These are phyloP conservation scores for Tachina fera DNA, from an alignment of 2,888 invertebrate genomes.

Conservation along the genomic window DNA sequence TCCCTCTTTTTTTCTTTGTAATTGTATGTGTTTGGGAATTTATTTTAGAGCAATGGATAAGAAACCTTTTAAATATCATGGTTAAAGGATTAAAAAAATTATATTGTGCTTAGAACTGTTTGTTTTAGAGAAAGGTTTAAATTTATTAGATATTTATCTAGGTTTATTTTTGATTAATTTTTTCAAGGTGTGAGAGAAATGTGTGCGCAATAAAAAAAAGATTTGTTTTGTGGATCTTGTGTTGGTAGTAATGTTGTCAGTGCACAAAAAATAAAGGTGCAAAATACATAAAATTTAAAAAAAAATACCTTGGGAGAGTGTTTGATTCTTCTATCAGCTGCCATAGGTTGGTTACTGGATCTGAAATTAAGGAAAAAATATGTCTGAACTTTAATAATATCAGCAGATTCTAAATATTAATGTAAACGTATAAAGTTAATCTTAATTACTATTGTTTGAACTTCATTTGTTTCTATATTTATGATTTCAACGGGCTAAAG, in stretches of 20 bases:
- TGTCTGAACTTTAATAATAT: no score
- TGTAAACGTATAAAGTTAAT: no score
- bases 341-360: no score
- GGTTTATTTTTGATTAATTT: slow-evolving; percentile 44
- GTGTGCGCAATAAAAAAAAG: background rate
- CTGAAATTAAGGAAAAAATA: no score
- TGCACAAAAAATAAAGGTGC: background rate
- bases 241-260: no score
- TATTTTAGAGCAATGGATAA: slow-evolving; percentile 65
- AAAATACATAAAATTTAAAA: no score
- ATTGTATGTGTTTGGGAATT: slow-evolving; percentile 69
- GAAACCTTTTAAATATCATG: slow-evolving; percentile 50
- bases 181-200: slow-evolving; percentile 63
- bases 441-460: no score
- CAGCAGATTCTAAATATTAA: no score
- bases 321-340: no score
- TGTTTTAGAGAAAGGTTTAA: slow-evolving; percentile 65
- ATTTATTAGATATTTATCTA: slow-evolving; percentile 59
- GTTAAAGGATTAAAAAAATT: slow-evolving; percentile 63
- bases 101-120: slow-evolving; percentile 23
- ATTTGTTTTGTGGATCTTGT: background rate
- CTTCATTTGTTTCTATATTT: no score
- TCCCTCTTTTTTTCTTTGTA: slow-evolving; percentile 29
- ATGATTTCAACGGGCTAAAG: no score
- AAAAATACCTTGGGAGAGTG: no score